These are phyloP conservation scores for Euwallacea fornicatus DNA, from an alignment of 1,140 invertebrate genomes.

Conservation along the genomic window DNA sequence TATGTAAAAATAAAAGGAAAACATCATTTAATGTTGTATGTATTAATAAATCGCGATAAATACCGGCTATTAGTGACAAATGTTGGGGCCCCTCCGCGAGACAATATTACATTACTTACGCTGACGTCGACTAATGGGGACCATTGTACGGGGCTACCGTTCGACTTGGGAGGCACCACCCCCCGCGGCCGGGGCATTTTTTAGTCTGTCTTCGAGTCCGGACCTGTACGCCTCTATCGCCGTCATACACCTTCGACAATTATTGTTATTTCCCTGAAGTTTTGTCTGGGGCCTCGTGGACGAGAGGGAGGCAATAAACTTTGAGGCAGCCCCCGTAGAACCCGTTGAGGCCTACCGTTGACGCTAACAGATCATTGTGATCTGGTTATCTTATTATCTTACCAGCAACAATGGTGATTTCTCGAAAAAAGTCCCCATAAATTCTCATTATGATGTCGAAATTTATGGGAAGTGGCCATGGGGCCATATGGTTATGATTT, in stretches of 20 bases:
- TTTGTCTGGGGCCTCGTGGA: too few relatives aligned
- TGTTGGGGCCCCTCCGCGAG: constrained; percentile 36
- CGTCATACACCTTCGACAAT: too few relatives aligned
- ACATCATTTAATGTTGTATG: constrained; percentile 28
- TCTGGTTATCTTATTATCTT: constrained; percentile 28
- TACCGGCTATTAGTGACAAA: constrained; percentile 41
- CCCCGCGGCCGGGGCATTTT: constrained; percentile 39
- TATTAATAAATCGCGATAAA: constrained; percentile 41
- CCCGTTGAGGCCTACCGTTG: constrained; percentile 14
- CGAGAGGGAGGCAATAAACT: neutral
- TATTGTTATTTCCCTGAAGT: too few relatives aligned
- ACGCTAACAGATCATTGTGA: constrained; percentile 28
- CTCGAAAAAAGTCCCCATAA: constrained; percentile 28
- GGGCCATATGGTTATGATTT: constrained; percentile 33
- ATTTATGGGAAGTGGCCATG: constrained; percentile 28
- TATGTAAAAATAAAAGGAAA: constrained; percentile 19
- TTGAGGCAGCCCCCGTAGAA: neutral
- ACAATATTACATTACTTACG: constrained; percentile 45
- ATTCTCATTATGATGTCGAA: constrained; percentile 34
- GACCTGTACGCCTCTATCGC: constrained; percentile 4
- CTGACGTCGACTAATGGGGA: constrained; percentile 40
- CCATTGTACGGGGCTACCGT: constrained; percentile 43
- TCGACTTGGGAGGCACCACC: constrained; percentile 41
- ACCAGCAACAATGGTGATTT: constrained; percentile 31
- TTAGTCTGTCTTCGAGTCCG: constrained; percentile 39